Evolutionary conservation across 2,888 invertebrate genomes (phyloP).

Genomic region (Oscheius onirici): DNA sequence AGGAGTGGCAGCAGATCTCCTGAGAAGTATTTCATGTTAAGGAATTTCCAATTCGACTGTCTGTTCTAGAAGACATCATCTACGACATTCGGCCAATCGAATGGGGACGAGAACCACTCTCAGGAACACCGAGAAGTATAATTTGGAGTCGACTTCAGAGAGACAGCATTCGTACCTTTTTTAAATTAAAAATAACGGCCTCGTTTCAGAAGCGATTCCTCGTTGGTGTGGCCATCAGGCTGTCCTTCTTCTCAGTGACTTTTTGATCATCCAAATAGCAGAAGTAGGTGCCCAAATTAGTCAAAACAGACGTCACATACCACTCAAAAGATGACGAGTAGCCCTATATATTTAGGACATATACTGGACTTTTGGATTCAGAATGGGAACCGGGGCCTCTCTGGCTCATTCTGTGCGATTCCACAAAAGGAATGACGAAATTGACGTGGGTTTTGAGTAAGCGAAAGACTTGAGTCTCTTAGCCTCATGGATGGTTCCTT

Average conservation of each 20-base stretch:
- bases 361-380: slow-evolving; percentile 15
- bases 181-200: too few species aligned
- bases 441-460: slow-evolving; percentile 14
- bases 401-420: slow-evolving; percentile 29
- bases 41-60: not conserved
- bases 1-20: slow-evolving; percentile 1
- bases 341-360: slow-evolving; percentile 22
- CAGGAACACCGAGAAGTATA: not conserved
- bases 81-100: slow-evolving; percentile 22
- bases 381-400: slow-evolving; percentile 7
- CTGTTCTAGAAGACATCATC: slow-evolving; percentile 13
- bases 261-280: slow-evolving; percentile 29
- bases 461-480: not conserved
- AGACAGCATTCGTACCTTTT: slow-evolving; percentile 13
- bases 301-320: slow-evolving; percentile 19
- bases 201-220: slow-evolving; percentile 27
- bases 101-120: not conserved
- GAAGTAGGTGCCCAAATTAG: slow-evolving; percentile 14
- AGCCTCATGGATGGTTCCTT: slow-evolving; percentile 30
- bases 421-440: slow-evolving; percentile 19
- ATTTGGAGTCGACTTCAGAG: slow-evolving; percentile 14
- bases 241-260: slow-evolving; percentile 22
- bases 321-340: slow-evolving; percentile 9
- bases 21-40: not conserved
- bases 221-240: slow-evolving; percentile 18